Percentiles rank a stretch among this genome's conserved stretches.
phyloP scores from a whole-genome alignment of 2,797 vertebrate genomes.

The Semaprochilodus insignis region DNA sequence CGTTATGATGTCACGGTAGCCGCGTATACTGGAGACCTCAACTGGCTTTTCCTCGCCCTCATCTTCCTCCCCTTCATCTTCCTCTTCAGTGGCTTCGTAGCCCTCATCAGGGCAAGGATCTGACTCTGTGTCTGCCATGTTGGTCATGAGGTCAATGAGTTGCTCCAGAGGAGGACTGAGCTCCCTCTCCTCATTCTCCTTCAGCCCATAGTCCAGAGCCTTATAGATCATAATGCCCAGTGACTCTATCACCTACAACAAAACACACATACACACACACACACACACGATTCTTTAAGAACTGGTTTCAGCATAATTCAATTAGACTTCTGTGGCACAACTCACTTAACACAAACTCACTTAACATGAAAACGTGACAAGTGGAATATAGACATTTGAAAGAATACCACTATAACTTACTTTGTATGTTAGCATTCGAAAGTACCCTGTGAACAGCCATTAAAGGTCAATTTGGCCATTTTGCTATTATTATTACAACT shows the following conservation, averaged over 20 bases:
- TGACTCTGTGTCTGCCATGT: conserved; percentile 79
- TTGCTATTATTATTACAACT: no score
- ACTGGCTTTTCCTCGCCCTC: conserved; percentile 75
- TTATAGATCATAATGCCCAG: conserved; percentile 98
- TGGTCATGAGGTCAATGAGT: conserved; percentile 97
- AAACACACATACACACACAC: conserved; percentile 12
- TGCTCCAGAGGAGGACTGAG: conserved; percentile 92
- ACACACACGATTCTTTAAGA: background rate
- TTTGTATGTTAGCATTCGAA: no score
- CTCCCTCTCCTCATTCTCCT: conserved; percentile 95
- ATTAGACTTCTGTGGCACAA: no score
- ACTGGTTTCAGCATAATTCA: no score
- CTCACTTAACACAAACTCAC: no score
- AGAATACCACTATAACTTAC: no score
- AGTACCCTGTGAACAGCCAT: no score
- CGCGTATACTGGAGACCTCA: conserved; percentile 74
- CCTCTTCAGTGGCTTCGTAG: conserved; percentile 94
- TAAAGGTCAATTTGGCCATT: no score
- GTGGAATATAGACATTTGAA: no score
- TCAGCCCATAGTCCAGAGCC: conserved; percentile 96
- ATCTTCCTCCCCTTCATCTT: conserved; percentile 89
- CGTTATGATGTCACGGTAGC: conserved; percentile 88
- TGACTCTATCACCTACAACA: conserved; percentile 90
- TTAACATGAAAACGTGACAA: no score
- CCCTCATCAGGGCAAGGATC: conserved; percentile 90